Evolutionary conservation across 1,140 invertebrate genomes (phyloP).

Genomic region (Centruroides sculpturatus): DNA sequence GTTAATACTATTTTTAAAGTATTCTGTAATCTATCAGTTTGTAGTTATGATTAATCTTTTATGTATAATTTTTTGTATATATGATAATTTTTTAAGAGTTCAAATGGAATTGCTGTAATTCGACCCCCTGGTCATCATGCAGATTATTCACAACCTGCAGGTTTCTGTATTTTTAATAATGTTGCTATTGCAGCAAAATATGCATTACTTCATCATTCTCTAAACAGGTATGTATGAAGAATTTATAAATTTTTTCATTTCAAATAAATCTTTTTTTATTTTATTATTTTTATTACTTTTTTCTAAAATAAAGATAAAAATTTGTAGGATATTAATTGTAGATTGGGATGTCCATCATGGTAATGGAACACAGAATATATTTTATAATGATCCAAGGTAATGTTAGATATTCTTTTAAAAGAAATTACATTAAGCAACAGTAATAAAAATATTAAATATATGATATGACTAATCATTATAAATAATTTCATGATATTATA

Average conservation of each 20-base stretch:
- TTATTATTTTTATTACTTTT: neutral
- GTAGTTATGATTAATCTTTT: no score
- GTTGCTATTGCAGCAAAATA: slow-evolving; percentile 64
- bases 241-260: neutral
- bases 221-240: slow-evolving; percentile 32
- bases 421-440: no score
- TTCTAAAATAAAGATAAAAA: slow-evolving; percentile 19
- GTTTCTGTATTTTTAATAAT: slow-evolving; percentile 84
- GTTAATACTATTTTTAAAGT: no score
- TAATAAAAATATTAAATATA: no score
- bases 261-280: neutral
- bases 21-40: no score
- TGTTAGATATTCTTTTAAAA: no score
- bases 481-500: no score
- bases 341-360: slow-evolving; percentile 96
- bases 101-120: slow-evolving; percentile 58
- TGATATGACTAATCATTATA: no score
- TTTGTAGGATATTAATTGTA: slow-evolving; percentile 49
- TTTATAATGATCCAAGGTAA: slow-evolving; percentile 44
- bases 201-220: slow-evolving; percentile 43
- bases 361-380: slow-evolving; percentile 69
- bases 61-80: no score
- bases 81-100: no score
- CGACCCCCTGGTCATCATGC: slow-evolving; percentile 81
- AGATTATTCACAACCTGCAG: slow-evolving; percentile 48